Evolutionary conservation across 2,797 vertebrate species (phyloP).

Genomic region (Pyrocephalus nanus): DNA sequence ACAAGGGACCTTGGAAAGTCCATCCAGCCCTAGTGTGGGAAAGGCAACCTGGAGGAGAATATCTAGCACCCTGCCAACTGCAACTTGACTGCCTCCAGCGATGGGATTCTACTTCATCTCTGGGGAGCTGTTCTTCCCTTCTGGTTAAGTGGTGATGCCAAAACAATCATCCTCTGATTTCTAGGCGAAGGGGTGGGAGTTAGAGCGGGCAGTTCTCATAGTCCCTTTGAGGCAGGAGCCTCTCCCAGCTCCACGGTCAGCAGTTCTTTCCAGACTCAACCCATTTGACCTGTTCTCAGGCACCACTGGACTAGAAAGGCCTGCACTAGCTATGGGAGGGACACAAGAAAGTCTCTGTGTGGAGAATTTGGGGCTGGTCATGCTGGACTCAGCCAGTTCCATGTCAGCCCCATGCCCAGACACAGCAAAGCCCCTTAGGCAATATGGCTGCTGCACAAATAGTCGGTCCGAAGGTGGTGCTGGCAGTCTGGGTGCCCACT

Average conservation of each 20-base stretch:
- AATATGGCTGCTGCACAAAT: accelerated
- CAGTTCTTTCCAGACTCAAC: neutral
- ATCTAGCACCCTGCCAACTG: neutral
- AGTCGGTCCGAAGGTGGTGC: accelerated
- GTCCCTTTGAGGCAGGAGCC: accelerated
- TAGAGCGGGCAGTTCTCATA: neutral
- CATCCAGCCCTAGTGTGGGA: neutral
- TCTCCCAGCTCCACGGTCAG: neutral
- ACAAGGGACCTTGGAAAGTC: neutral
- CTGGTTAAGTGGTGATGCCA: neutral
- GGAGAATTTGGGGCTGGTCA: neutral
- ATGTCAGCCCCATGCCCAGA: no score
- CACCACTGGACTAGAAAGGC: neutral
- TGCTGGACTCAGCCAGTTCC: accelerated
- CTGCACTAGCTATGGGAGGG: no score
- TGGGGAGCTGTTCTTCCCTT: neutral
- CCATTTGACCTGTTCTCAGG: no score
- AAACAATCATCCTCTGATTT: neutral
- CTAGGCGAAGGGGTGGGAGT: neutral
- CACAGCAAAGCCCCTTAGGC: no score
- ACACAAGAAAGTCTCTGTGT: no score
- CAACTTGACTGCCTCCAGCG: neutral
- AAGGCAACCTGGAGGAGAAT: neutral
- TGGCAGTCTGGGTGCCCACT: neutral
- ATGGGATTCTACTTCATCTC: neutral